A percentile compares a stretch with the other conserved stretches of the same genome.
Conservation (phyloP, 2,888 invertebrate genomes). For the Cosmia pyralina region DNA sequence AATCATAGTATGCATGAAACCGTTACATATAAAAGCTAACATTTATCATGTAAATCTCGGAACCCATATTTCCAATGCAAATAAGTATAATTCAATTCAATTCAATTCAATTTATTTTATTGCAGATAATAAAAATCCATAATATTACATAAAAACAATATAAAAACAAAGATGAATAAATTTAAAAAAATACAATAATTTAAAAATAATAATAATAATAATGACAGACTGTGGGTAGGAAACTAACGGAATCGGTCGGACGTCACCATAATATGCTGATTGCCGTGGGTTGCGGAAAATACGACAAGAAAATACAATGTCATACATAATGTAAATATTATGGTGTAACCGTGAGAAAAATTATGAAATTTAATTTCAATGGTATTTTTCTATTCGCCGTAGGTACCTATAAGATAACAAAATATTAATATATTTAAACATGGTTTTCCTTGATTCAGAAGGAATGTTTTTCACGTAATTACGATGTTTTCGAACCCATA, state of each 20-base stretch:
- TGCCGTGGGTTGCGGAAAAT: conserved; percentile 39
- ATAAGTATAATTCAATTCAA: conserved; percentile 30
- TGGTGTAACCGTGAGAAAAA: conserved; percentile 46
- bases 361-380: conserved; percentile 5
- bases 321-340: conserved; percentile 36
- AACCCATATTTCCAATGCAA: conserved; percentile 39
- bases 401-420: not conserved
- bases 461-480: not conserved
- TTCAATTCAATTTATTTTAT: no score
- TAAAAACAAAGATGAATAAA: no score
- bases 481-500: not conserved
- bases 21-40: conserved; percentile 34
- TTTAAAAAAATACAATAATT: no score
- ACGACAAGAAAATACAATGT: conserved; percentile 34
- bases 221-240: conserved; percentile 40
- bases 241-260: conserved; percentile 47
- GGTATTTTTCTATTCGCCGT: not conserved
- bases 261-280: conserved; percentile 31
- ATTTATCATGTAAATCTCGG: conserved; percentile 27
- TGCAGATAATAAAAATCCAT: no score
- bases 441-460: not conserved
- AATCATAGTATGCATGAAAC: conserved; percentile 19
- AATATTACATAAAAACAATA: no score
- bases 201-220: no score
- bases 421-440: not conserved